Percentiles rank a stretch among this genome's conserved stretches.
These are phyloP conservation scores for Prosopocoilus inquinatus DNA, from an alignment of 2,888 invertebrate genomes.

Conservation along the genomic window DNA sequence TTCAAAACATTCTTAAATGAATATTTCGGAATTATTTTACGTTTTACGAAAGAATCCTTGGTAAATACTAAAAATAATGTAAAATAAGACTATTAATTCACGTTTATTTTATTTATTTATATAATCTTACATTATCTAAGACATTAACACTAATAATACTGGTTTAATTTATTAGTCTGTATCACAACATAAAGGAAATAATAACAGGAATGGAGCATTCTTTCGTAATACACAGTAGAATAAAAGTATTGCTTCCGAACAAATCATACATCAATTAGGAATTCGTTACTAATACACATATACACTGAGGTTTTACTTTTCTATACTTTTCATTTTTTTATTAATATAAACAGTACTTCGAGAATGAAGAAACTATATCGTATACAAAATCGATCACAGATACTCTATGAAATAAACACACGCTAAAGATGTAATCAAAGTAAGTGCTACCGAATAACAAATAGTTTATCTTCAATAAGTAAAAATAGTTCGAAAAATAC, in stretches of 20 bases:
- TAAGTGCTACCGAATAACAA: not conserved
- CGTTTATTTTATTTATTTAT: conserved; percentile 9
- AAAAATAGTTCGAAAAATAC: conserved; percentile 2
- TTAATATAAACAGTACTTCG: conserved; percentile 3
- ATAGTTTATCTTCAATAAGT: not conserved
- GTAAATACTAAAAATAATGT: too few relatives aligned
- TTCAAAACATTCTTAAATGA: too few relatives aligned
- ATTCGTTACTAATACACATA: conserved; percentile 8
- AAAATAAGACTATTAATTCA: not conserved
- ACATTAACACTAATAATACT: conserved; percentile 15
- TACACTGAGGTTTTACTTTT: conserved; percentile 12
- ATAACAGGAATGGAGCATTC: not conserved
- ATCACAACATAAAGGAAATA: conserved; percentile 1
- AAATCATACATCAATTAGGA: too few relatives aligned
- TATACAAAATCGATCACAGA: conserved; percentile 45
- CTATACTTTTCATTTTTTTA: conserved; percentile 1
- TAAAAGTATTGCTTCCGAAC: too few relatives aligned
- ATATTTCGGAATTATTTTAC: too few relatives aligned
- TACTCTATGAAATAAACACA: conserved; percentile 30
- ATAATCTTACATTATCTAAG: conserved; percentile 6
- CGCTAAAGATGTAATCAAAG: conserved; percentile 5
- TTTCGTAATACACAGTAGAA: not conserved
- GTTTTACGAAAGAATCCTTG: too few relatives aligned
- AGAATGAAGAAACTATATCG: conserved; percentile 28
- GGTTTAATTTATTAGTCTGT: not conserved